Evolutionary conservation across 2,113 vertebrate species (phyloP).

Genomic region (Corythornis vintsioides): DNA sequence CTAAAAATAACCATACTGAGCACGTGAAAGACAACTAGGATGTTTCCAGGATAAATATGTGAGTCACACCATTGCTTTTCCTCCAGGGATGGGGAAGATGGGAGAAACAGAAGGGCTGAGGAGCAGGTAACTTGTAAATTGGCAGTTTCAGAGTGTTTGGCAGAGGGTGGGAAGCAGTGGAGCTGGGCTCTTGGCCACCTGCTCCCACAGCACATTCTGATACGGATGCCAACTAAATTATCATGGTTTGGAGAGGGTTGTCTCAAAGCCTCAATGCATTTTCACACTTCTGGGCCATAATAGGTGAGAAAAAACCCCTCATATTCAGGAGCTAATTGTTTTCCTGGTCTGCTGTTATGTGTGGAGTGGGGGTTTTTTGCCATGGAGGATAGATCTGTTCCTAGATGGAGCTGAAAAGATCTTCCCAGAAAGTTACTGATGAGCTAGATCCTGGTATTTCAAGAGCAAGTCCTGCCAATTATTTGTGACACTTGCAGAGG

Average conservation of each 20-base stretch:
- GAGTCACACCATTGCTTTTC: background rate
- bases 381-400: background rate
- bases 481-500: background rate
- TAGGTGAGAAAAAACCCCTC: background rate
- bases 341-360: background rate
- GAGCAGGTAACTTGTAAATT: background rate
- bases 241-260: background rate
- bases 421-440: background rate
- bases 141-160: background rate
- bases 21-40: background rate
- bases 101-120: background rate
- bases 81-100: background rate
- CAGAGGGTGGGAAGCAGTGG: background rate
- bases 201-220: background rate
- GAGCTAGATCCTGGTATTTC: background rate
- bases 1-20: background rate
- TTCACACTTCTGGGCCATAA: background rate
- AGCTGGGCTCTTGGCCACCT: slow-evolving; percentile 8
- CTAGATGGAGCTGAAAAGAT: background rate
- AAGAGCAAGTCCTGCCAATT: background rate
- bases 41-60: rapidly evolving
- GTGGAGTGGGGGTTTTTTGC: background rate
- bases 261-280: background rate
- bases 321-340: background rate
- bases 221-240: background rate